These are phyloP conservation scores for Pitta sordida DNA, from an alignment of 2,113 vertebrate species.

Conservation along the genomic window DNA sequence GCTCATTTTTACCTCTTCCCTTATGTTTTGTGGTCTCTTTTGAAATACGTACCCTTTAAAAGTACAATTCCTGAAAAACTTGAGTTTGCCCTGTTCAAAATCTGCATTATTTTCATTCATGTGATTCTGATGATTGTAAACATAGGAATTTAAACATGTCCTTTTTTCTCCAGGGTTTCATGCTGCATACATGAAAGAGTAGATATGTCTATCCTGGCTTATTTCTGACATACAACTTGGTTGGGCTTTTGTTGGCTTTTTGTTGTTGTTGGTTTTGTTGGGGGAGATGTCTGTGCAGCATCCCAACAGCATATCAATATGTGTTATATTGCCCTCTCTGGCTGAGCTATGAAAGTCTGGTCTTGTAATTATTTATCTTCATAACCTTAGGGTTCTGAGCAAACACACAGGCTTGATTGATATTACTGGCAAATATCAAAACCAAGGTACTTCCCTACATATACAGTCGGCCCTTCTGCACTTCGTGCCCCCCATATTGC, in stretches of 20 bases:
- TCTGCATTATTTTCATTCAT: neutral
- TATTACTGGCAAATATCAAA: neutral
- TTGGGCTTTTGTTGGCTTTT: neutral
- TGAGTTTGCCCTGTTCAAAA: neutral
- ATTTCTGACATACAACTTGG: neutral
- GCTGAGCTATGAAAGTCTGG: neutral
- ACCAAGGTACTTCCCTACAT: neutral
- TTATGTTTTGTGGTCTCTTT: neutral
- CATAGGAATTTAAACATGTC: neutral
- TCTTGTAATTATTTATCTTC: neutral
- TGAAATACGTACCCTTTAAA: neutral
- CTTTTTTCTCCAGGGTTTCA: neutral
- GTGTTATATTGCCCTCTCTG: neutral
- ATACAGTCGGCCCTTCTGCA: too few species aligned
- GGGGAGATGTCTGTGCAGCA: neutral
- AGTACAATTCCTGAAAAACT: neutral
- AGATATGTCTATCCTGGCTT: neutral
- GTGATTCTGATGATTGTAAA: neutral
- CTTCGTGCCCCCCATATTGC: too few species aligned
- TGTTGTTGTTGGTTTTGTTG: neutral
- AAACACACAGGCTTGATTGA: neutral
- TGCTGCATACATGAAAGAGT: neutral
- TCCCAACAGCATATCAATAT: neutral
- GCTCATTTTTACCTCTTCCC: neutral
- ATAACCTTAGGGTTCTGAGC: neutral